Conservation (phyloP, 1,140 invertebrate genomes). For the Agrypnia vestita region DNA sequence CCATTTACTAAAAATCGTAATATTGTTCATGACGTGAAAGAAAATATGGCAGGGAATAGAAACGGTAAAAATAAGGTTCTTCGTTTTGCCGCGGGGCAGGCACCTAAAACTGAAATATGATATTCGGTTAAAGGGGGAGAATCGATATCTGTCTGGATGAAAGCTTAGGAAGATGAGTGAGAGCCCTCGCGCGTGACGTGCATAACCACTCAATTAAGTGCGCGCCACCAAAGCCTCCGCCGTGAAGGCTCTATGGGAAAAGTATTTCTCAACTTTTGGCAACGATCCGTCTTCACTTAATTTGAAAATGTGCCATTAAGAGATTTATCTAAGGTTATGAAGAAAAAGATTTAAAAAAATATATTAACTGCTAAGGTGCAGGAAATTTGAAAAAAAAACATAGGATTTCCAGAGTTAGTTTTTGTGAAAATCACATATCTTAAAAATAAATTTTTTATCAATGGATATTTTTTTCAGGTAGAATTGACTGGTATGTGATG, state of each 20-base stretch:
- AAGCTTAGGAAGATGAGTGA: constrained; percentile 30
- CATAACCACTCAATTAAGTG: constrained; percentile 37
- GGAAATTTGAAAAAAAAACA: no score
- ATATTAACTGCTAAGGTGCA: no score
- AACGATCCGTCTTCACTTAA: constrained; percentile 16
- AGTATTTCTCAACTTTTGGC: constrained; percentile 2
- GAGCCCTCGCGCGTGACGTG: constrained; percentile 19
- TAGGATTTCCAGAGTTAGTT: no score
- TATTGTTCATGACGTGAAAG: constrained; percentile 2
- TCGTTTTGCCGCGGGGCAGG: not conserved
- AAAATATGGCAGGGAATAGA: not conserved
- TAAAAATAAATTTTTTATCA: no score
- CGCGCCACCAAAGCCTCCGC: not conserved
- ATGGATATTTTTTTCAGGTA: no score
- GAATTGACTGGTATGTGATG: no score
- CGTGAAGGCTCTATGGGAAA: constrained; percentile 11
- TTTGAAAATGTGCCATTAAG: constrained; percentile 4
- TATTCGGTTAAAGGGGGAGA: constrained; percentile 35
- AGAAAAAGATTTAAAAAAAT: no score
- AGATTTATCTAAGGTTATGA: no score
- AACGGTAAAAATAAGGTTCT: not conserved
- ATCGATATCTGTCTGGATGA: constrained; percentile 43
- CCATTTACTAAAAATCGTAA: no score
- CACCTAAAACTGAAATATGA: constrained; percentile 36
- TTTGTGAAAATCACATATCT: no score